Conservation (phyloP, 2,888 invertebrate species). For the Allolobophora icterica region DNA sequence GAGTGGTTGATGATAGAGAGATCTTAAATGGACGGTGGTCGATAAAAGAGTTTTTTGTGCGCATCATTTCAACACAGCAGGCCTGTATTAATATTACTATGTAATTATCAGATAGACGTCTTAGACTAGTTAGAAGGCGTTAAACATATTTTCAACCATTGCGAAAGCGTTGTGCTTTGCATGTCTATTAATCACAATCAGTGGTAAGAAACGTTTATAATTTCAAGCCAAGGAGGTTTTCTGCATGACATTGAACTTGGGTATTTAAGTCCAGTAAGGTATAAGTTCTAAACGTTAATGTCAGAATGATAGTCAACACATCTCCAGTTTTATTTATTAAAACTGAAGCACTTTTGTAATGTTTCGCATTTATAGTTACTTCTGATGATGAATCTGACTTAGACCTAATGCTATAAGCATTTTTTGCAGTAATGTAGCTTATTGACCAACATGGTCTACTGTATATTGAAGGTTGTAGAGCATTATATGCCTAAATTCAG, state of each 20-base stretch:
- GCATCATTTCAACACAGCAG: not conserved
- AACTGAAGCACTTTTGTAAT: not conserved
- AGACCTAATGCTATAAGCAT: not conserved
- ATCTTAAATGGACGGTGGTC: not conserved
- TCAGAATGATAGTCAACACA: not conserved
- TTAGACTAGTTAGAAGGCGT: too few species aligned
- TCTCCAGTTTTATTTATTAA: not conserved
- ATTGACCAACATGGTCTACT: not conserved
- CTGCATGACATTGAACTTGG: too few species aligned
- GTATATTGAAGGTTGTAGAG: not conserved
- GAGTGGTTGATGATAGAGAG: not conserved
- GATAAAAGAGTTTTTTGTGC: not conserved
- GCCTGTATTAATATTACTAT: too few species aligned
- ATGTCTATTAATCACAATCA: too few species aligned
- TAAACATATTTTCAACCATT: too few species aligned
- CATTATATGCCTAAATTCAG: not conserved
- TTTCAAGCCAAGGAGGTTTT: too few species aligned
- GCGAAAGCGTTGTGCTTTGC: too few species aligned
- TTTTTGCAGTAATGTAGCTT: not conserved
- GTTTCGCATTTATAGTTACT: not conserved
- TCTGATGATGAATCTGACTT: too few species aligned
- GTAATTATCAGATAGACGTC: too few species aligned
- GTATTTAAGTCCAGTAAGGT: too few species aligned
- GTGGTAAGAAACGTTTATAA: too few species aligned
- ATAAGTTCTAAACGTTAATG: not conserved